phyloP scores from a whole-genome alignment of 2,888 invertebrate species.

The Chalcosyrphus nemorum region DNA sequence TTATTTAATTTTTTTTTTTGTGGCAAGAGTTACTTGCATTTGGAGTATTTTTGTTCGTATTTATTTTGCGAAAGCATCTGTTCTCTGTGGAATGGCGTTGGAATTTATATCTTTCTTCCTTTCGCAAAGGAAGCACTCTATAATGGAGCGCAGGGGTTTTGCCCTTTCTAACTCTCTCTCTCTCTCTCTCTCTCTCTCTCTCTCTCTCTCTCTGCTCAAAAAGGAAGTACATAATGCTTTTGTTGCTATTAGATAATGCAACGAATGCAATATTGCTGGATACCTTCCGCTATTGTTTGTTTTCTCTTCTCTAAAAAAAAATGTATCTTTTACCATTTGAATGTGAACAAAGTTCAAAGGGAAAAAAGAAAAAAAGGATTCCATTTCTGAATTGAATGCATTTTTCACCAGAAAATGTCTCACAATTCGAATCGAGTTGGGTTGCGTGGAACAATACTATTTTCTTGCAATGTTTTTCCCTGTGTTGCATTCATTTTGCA shows the following conservation, averaged over 20 bases:
- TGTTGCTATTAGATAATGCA: conserved; percentile 17
- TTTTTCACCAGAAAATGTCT: conserved; percentile 1
- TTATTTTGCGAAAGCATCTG: background rate
- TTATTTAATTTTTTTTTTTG: conserved; percentile 7
- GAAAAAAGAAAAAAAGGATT: too few relatives aligned
- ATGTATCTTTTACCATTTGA: conserved; percentile 48
- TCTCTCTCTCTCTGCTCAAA: background rate
- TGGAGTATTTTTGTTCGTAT: background rate
- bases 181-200: too few relatives aligned
- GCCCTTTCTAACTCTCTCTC: conserved; percentile 1
- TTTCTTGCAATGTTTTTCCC: conserved; percentile 15
- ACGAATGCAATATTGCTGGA: conserved; percentile 27
- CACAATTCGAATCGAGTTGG: conserved; percentile 30
- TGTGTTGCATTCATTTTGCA: background rate
- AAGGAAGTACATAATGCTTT: conserved; percentile 23
- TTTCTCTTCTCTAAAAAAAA: conserved; percentile 2
- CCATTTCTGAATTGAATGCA: conserved; percentile 26
- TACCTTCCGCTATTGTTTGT: conserved; percentile 34
- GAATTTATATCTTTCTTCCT: conserved; percentile 27
- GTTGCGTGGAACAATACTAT: conserved; percentile 26
- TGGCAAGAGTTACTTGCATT: too few relatives aligned
- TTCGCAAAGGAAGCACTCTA: conserved; percentile 6
- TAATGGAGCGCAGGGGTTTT: background rate
- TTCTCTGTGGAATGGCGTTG: background rate
- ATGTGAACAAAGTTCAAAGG: conserved; percentile 38